A percentile compares a stretch with the other conserved stretches of the same genome.
phyloP scores from a whole-genome alignment of 1,140 invertebrate species.

The Leptestheria dahalacensis region DNA sequence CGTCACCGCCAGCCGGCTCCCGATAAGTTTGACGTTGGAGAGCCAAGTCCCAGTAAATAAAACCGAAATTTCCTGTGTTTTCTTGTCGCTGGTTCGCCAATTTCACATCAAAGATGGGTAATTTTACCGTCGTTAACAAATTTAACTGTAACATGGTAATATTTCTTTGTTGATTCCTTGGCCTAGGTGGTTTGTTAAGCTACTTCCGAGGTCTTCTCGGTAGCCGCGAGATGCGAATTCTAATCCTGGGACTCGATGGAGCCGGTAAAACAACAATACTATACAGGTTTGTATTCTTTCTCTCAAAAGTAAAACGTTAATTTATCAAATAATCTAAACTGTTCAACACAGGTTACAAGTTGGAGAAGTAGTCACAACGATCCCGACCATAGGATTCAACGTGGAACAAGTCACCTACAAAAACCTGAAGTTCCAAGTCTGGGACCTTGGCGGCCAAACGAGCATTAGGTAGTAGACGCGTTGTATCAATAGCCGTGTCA shows the following conservation, averaged over 20 bases:
- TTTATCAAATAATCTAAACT: not conserved
- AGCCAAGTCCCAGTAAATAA: not conserved
- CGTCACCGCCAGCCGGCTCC: not conserved
- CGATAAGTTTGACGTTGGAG: not conserved
- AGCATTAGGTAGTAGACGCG: constrained; percentile 50
- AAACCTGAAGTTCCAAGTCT: constrained; percentile 92
- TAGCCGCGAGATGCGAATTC: constrained; percentile 88
- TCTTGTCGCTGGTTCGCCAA: not conserved
- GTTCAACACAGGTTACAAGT: constrained; percentile 60
- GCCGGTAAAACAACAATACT: constrained; percentile 98
- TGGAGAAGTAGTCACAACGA: constrained; percentile 98
- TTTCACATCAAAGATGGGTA: not conserved
- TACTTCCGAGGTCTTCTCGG: constrained; percentile 87
- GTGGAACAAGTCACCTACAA: constrained; percentile 93
- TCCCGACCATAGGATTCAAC: constrained; percentile 96
- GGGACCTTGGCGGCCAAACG: constrained; percentile 97
- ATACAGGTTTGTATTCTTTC: constrained; percentile 61
- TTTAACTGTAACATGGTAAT: too few species aligned
- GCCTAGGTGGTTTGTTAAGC: constrained; percentile 90
- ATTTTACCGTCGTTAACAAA: too few species aligned
- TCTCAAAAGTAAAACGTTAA: too few species aligned
- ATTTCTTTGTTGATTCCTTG: too few species aligned
- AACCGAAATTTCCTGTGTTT: too few species aligned
- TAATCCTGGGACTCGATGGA: constrained; percentile 94
- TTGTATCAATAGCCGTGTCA: not conserved